phyloP scores from a whole-genome alignment of 2,797 vertebrate genomes.

The Cirrhinus mrigala region DNA sequence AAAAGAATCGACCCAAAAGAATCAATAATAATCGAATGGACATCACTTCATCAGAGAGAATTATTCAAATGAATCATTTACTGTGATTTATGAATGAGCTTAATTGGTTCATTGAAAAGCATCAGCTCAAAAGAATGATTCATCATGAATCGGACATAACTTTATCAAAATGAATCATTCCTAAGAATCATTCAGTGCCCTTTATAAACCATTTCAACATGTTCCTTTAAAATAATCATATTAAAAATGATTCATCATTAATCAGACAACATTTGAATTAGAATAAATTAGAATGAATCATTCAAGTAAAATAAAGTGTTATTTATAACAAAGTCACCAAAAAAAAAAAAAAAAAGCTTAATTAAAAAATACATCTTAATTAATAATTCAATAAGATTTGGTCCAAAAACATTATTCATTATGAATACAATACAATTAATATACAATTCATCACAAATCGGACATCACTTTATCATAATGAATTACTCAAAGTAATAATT shows the following conservation, averaged over 20 bases:
- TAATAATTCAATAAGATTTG: too few relatives aligned
- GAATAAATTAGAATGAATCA: too few relatives aligned
- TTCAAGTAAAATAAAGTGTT: too few relatives aligned
- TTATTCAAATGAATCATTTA: not conserved
- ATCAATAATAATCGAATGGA: not conserved
- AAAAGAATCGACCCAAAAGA: not conserved
- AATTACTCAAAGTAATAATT: not conserved
- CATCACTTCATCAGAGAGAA: not conserved
- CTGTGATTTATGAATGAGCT: not conserved
- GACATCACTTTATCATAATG: not conserved
- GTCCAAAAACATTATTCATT: too few relatives aligned
- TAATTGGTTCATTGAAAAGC: not conserved
- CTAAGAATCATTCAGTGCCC: not conserved
- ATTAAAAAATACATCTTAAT: too few relatives aligned
- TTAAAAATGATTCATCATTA: too few relatives aligned
- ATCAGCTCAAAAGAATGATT: not conserved
- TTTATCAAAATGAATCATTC: not conserved
- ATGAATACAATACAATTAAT: too few relatives aligned
- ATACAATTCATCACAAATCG: too few relatives aligned
- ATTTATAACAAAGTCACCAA: too few relatives aligned
- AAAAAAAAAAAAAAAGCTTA: too few relatives aligned
- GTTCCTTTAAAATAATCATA: not conserved
- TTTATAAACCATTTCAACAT: not conserved
- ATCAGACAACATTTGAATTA: too few relatives aligned
- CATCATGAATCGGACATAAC: not conserved